Evolutionary conservation across 2,888 invertebrate species (phyloP), one percentile per base, ranked within the genome.

Genomic region (Leucozona laternaria): DNA sequence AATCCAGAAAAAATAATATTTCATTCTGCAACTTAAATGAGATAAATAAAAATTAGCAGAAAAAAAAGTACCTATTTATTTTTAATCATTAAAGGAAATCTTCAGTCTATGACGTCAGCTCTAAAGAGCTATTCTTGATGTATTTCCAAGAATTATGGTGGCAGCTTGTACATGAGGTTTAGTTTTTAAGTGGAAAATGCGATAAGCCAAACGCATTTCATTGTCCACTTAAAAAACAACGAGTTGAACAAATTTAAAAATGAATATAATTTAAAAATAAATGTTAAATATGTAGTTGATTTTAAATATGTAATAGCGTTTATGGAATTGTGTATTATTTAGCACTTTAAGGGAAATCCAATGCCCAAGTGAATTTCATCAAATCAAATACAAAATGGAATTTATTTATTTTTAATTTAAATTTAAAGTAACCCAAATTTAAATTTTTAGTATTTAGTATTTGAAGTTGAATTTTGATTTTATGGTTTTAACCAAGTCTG

Each of bases 91-190:
- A 31, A 64, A 58, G n/a, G 62, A 62, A 68, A 62, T 64, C 40
- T 75, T 62, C 11, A 57, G 5, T 13, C 55, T 58, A 57, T 83
- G 84, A 84, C 85, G 85, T 85, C 85, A 85, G 66, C 22, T 20
- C 6, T 7, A 22, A 25, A 28, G 53, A 78, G n/a, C 34, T 22
- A 40, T 48, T 48, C 20, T 37, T 62, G n/a, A n/a, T n/a, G 22
- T 22, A 45, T 62, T 57, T 13, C 5, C 7, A 55, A 15, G 25
- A 25, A 10, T 25, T 20, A 20, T 25, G 13, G 6, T 8, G 34
- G 13, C n/a, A 53, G 20, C 77, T 58, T 68, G 62, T 31, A 10
- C 17, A 4, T 10, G 34, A 37, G 62, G 45, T 66, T 25, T n/a
- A 71, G 17, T 64, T 31, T 62, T 64, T 80, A 72, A 85, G 76